Percentiles rank a stretch among this genome's conserved stretches.
Evolutionary conservation across 2,113 vertebrate species (phyloP).

Genomic region (Hiodon alosoides): DNA sequence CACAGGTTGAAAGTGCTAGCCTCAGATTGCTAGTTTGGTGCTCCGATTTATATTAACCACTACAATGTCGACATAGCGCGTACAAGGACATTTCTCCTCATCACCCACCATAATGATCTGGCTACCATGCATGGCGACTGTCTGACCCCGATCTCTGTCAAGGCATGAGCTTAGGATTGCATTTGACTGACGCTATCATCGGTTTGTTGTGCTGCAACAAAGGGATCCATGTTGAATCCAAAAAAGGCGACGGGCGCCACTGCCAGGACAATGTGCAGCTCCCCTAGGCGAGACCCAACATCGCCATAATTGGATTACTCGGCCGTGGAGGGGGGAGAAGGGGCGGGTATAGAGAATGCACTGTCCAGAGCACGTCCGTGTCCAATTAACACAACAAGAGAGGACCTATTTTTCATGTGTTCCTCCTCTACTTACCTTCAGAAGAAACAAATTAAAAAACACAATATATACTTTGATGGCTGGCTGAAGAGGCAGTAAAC

Average conservation of each 20-base stretch:
- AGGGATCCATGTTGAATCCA: background rate
- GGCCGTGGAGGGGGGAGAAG: background rate
- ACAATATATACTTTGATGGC: too few relatives aligned
- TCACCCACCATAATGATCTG: too few relatives aligned
- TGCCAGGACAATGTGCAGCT: background rate
- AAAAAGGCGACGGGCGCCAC: background rate
- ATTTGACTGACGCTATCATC: background rate
- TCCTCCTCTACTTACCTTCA: background rate
- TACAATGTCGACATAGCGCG: too few relatives aligned
- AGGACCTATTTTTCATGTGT: background rate
- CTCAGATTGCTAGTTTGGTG: too few relatives aligned
- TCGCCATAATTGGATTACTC: background rate
- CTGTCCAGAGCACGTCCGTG: background rate
- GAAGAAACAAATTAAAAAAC: too few relatives aligned
- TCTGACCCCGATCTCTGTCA: too few relatives aligned
- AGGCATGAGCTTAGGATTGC: background rate
- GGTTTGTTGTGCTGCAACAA: background rate
- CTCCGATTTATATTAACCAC: too few relatives aligned
- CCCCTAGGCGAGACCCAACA: background rate
- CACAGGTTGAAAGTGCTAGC: too few relatives aligned
- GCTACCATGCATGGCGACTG: too few relatives aligned
- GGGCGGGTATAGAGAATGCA: background rate
- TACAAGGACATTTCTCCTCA: too few relatives aligned
- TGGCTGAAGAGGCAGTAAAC: too few relatives aligned
- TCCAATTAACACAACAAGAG: background rate